Evolutionary conservation across 2,888 invertebrate species (phyloP), one percentile per base, ranked within the genome.

Genomic region (Leistus spinibarbis): DNA sequence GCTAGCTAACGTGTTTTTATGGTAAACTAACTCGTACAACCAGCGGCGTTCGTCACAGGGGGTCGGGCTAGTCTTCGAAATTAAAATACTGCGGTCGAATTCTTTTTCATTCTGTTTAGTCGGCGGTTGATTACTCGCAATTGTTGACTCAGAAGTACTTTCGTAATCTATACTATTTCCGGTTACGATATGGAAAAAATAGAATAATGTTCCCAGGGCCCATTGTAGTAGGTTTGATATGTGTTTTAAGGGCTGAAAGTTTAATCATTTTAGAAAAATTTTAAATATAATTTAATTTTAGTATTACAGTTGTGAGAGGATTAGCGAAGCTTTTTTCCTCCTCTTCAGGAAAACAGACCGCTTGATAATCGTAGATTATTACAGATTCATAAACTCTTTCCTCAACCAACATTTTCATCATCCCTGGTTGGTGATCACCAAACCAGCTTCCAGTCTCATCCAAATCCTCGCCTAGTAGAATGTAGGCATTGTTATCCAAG

Each of bases 401-500:
- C 69, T 91, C 90, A 0, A 96, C 89, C 69, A 95, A 85, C 79
- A 89, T 90, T 76, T 88, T 87, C 94, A 97, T 95, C 20, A 96
- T 90, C 56, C 92, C 91, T 0, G 84, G 81, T 16, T 85, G 80
- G 63, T 96, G 89, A 83, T 93, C 93, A 0, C 97, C 98, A 82
- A 97, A 96, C 85, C 98, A 97, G 81, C 90, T 90, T 1, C 97
- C 97, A 0, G 94, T 94, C 62, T 83, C 81, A 54, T 86, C 87
- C 0, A 88, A 84, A 69, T 91, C 89, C 81, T 94, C 90, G 13
- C 95, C 93, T 22, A 93, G 91, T 0, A 95, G 86, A 19, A 97
- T 89, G 87, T 93, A 97, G 4, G 96, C 97, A 82, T 95, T 95
- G 84, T 95, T 95, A 84, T 97, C 97, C 27, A 97, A 86, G 70